phyloP scores from a whole-genome alignment of 2,888 invertebrate genomes.

The Rhamnusium bicolor region DNA sequence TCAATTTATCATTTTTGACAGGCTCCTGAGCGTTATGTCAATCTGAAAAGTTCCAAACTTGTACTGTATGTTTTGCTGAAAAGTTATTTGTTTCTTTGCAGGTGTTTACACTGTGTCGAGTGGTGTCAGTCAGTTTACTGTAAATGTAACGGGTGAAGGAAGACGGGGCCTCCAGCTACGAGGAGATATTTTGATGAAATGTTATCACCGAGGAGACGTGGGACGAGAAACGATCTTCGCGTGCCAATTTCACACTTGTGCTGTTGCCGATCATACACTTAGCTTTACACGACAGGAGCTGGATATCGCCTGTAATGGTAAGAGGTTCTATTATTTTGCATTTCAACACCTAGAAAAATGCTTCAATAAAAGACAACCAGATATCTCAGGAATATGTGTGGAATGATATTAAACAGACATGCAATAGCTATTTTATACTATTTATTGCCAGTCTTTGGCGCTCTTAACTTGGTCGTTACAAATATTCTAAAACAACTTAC shows the following conservation, averaged over 20 bases:
- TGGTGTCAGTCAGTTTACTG: slow-evolving; percentile 79
- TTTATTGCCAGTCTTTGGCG: no score
- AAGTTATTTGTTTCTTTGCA: slow-evolving; percentile 60
- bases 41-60: no score
- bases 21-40: no score
- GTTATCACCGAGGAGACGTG: slow-evolving; percentile 80
- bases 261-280: slow-evolving; percentile 87
- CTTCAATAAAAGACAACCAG: neutral
- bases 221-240: slow-evolving; percentile 85
- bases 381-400: neutral
- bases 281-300: slow-evolving; percentile 90
- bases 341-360: neutral
- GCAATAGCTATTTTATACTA: neutral
- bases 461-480: no score
- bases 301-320: slow-evolving; percentile 88
- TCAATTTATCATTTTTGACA: no score
- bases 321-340: slow-evolving; percentile 54
- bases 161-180: slow-evolving; percentile 81
- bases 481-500: no score
- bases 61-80: neutral
- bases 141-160: slow-evolving; percentile 79
- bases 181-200: slow-evolving; percentile 93
- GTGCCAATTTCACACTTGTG: slow-evolving; percentile 96
- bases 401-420: no score
- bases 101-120: slow-evolving; percentile 82